These are phyloP conservation scores for Tragulus kanchil DNA, from an alignment of 2,113 vertebrate species.

Conservation along the genomic window DNA sequence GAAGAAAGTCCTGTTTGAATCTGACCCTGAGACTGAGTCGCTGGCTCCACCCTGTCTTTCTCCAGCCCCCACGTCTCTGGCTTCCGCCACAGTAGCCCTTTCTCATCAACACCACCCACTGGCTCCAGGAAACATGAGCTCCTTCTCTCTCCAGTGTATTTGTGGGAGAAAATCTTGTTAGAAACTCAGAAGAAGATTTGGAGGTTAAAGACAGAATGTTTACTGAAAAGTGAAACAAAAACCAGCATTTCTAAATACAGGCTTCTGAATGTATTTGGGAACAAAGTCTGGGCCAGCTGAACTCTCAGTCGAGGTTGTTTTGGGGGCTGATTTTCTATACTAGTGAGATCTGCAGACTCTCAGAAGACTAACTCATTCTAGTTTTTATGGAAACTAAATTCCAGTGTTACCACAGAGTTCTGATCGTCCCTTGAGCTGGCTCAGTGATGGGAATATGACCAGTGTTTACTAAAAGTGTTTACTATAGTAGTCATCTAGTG, in stretches of 20 bases:
- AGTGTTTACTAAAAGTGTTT: neutral
- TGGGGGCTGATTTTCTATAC: neutral
- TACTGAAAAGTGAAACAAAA: neutral
- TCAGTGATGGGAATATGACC: neutral
- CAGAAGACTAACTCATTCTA: neutral
- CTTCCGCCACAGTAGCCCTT: neutral
- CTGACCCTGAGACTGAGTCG: neutral
- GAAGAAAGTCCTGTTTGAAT: neutral
- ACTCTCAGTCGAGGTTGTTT: neutral
- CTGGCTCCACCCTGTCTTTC: neutral
- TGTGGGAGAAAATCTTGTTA: neutral
- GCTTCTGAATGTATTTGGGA: neutral
- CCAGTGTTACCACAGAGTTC: neutral
- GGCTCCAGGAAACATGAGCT: neutral
- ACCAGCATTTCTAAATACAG: constrained; percentile 12
- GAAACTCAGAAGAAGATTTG: constrained; percentile 13
- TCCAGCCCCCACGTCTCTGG: neutral
- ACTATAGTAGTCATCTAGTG: neutral
- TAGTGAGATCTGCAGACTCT: neutral
- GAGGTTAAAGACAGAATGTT: neutral
- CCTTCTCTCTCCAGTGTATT: neutral
- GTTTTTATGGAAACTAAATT: constrained; percentile 25
- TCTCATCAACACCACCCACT: neutral
- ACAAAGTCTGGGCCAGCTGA: neutral
- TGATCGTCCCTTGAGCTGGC: neutral